phyloP scores from a whole-genome alignment of 2,797 vertebrate species.

The Spea hammondii region DNA sequence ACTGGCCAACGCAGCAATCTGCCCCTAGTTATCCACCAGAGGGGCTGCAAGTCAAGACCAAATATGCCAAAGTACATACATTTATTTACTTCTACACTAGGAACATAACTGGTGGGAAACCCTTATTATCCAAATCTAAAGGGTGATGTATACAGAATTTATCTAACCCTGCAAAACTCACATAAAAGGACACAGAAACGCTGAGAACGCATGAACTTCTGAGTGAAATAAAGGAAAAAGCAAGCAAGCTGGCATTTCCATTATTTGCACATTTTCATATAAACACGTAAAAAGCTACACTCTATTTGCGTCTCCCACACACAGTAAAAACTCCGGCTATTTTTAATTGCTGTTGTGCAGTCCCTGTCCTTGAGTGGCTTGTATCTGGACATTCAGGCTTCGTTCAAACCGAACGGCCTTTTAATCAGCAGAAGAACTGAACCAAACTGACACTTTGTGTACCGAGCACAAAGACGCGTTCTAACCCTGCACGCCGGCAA shows the following conservation, averaged over 20 bases:
- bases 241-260: too few species aligned
- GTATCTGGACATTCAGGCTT: constrained; percentile 3
- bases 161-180: not conserved
- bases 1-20: too few species aligned
- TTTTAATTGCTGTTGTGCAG: not conserved
- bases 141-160: too few species aligned
- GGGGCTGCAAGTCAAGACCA: too few species aligned
- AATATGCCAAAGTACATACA: too few species aligned
- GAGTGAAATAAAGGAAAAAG: not conserved
- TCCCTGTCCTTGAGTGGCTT: constrained; percentile 31
- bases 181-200: not conserved
- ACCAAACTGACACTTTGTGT: constrained; percentile 36
- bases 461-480: constrained; percentile 41
- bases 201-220: not conserved
- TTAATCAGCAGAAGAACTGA: constrained; percentile 36
- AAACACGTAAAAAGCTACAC: constrained; percentile 1
- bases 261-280: too few species aligned
- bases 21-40: too few species aligned
- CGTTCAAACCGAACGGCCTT: constrained; percentile 5
- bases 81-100: too few species aligned
- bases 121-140: too few species aligned
- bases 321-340: not conserved
- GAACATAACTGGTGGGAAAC: too few species aligned
- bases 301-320: not conserved
- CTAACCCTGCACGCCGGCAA: constrained; percentile 20